Percentiles rank a stretch among this genome's conserved stretches.
These are phyloP conservation scores for Hippocampus mohnikei DNA, from an alignment of 2,113 vertebrate genomes.

Conservation along the genomic window DNA sequence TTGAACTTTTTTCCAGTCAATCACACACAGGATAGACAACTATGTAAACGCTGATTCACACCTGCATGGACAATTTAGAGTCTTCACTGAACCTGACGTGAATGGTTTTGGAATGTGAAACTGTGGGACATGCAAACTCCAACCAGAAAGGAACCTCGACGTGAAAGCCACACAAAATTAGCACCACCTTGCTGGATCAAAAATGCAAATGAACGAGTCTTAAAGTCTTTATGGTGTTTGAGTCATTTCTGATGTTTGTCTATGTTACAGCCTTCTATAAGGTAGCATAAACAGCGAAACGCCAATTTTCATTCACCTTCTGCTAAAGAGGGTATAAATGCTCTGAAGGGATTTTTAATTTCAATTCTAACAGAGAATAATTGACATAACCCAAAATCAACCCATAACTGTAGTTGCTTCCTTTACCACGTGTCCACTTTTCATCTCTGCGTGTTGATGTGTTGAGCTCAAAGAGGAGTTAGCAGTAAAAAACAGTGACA, in stretches of 20 bases:
- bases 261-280: background rate
- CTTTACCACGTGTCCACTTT: constrained; percentile 14
- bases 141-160: background rate
- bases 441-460: background rate
- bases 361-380: background rate
- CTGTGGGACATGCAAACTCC: background rate
- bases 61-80: background rate
- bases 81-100: background rate
- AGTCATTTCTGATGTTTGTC: background rate
- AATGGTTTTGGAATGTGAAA: background rate
- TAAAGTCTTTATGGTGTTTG: background rate
- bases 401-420: background rate
- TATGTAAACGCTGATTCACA: background rate
- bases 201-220: background rate
- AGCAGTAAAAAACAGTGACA: constrained; percentile 44
- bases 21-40: background rate
- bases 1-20: background rate
- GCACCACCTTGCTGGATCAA: background rate
- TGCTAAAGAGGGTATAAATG: background rate
- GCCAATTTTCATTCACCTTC: background rate
- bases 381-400: background rate
- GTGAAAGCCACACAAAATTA: too few relatives aligned
- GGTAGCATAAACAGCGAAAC: background rate
- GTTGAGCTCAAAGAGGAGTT: constrained; percentile 5
- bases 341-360: background rate